Evolutionary conservation across 2,113 vertebrate species (phyloP), one percentile per base, ranked within the genome.

Genomic region (Strix aluco): DNA sequence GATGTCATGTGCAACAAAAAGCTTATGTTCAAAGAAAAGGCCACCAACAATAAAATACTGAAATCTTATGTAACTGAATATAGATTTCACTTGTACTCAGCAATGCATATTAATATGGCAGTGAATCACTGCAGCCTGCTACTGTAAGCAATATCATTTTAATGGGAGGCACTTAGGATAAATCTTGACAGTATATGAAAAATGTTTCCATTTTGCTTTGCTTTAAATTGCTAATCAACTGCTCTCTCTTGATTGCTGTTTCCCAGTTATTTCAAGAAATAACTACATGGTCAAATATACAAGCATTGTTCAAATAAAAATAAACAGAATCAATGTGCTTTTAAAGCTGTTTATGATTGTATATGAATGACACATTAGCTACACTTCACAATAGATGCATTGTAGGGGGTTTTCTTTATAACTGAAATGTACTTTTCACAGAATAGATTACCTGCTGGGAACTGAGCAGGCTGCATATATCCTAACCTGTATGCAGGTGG

Each of bases 211-310:
- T 93, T 95, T 94, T 80, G 19, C 86, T 65, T 87, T 93, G 40
- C 84, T 86, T 92, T 95, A 96, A 95, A 94, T 96, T 93, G 87
- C 91, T 94, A 95, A 96, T 95, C 95, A 97, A 71, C 75, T 0
- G 15, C 90, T 95, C 94, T 93, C 57, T 91, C 85, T 94, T 87
- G 87, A 94, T 97, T 95, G 71, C 70, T 42, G 22, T 93, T 97
- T 95, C 87, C 51, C 78, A 81, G 82, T 91, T 90, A 96, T 95
- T 95, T 94, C 90, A 77, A 96, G 77, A 95, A 94, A 92, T 93
- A 89, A 94, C 94, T 90, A 46, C 77, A 46, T 81, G 86, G 84
- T 96, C 86, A 63, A 91, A 71, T 91, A 70, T 42, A 78, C 78
- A 88, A 84, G 90, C 32, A 65, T 72, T 15, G 1, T 80, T 93